Evolutionary conservation across 2,113 vertebrate genomes (phyloP), one percentile per base, ranked within the genome.

Genomic region (Mormyrus lacerda): DNA sequence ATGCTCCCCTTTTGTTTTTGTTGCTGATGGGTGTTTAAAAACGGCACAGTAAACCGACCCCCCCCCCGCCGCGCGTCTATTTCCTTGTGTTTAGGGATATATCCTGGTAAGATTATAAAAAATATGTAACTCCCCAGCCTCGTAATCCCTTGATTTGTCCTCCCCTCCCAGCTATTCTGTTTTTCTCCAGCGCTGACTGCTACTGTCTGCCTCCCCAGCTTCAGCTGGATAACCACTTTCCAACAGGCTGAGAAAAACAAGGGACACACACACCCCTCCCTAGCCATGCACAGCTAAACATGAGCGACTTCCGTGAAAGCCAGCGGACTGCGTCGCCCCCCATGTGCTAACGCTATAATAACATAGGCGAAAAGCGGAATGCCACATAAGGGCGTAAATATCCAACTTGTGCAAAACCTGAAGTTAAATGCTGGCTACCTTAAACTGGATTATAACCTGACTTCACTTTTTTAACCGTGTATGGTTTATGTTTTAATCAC

Each of bases 161-260:
- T n/a, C 39, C 44, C 39, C 79, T 84, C 39, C 21, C 21, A 24
- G 44, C 82, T 21, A 4, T 21, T 35, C 48, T 58, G n/a, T 31
- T 58, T 53, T 86, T 27, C 61, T 69, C 76, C 39, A n/a, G n/a
- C 84, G 84, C 24, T 24, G 24, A 47, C 39, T 53, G n/a, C 11
- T 50, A 19, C 15, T 58, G 31, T 58, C 7, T 42, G 11, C 17
- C 21, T 42, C 86, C 51, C 7, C 31, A 35, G 86, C 7, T 58
- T 55, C 86, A 61, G 50, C 50, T 27, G 50, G 51, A 17, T 27
- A 44, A 42, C 50, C n/a, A 58, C 86, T 55, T 53, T 87, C 50
- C 51, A 87, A 61, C 86, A 44, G 86, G 50, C 31, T 53, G 50
- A 61, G 61, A 79, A 79, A 79, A 79, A 79, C 73, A 79, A 79